Evolutionary conservation across 2,888 invertebrate genomes (phyloP).

Genomic region (Ophioninae sp.): DNA sequence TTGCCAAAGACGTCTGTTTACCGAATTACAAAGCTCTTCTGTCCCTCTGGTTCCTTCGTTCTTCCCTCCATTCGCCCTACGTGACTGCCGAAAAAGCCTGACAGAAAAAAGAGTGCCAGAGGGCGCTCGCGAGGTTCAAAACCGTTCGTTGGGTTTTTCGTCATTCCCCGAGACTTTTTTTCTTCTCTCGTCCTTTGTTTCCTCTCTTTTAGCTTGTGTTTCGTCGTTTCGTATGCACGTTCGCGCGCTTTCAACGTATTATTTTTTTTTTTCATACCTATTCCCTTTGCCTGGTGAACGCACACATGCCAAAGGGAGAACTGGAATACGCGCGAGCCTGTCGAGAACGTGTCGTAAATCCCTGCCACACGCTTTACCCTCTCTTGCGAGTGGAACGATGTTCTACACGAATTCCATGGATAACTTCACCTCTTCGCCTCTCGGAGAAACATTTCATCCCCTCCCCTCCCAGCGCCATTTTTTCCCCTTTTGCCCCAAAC

Average conservation of each 20-base stretch:
- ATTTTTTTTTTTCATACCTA: conserved; percentile 44
- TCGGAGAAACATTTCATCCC: not conserved
- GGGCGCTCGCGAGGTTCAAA: conserved; percentile 33
- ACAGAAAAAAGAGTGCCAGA: not conserved
- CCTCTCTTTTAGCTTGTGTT: conserved; percentile 1
- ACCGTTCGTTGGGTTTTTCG: conserved; percentile 36
- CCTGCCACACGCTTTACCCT: conserved; percentile 61
- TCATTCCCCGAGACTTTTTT: conserved; percentile 36
- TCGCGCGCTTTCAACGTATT: conserved; percentile 38
- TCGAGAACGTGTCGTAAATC: conserved; percentile 61
- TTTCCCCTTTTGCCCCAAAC: too few relatives aligned
- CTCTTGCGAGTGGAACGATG: conserved; percentile 57
- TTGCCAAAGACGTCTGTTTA: conserved; percentile 46
- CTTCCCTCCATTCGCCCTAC: conserved; percentile 4
- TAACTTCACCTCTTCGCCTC: conserved; percentile 62
- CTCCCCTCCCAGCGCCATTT: not conserved
- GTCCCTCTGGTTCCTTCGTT: not conserved
- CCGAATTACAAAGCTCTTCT: conserved; percentile 29
- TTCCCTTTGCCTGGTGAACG: not conserved
- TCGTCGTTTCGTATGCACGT: conserved; percentile 32
- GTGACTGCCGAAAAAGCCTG: conserved; percentile 14
- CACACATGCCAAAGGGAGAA: not conserved
- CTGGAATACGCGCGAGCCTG: conserved; percentile 21
- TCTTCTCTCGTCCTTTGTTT: conserved; percentile 20
- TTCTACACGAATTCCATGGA: conserved; percentile 65